Evolutionary conservation across 2,113 vertebrate species (phyloP).

Genomic region (Anas platyrhynchos): DNA sequence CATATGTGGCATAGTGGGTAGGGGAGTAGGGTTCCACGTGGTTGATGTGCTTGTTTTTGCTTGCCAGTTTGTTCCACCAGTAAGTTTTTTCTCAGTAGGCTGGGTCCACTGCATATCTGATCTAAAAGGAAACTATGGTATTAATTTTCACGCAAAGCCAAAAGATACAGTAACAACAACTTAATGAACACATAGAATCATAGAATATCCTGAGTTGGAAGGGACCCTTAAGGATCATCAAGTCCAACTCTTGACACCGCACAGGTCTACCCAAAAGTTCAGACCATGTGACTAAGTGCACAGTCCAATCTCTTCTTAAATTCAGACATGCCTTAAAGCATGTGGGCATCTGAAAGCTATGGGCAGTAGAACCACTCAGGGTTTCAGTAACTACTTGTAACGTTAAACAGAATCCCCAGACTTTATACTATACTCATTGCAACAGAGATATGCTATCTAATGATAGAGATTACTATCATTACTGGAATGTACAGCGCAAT

Average conservation of each 20-base stretch:
- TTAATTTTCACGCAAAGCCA: background rate
- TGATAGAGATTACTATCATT: no score
- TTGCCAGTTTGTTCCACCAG: conserved; percentile 88
- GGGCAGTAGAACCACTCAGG: background rate
- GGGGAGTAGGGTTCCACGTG: conserved; percentile 84
- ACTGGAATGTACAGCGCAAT: background rate
- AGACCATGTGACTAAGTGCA: no score
- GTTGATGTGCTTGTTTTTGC: conserved; percentile 87
- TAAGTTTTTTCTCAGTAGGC: conserved; percentile 87
- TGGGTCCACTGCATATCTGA: conserved; percentile 88
- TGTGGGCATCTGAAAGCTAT: background rate
- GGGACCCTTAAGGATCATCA: no score
- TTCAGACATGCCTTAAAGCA: background rate
- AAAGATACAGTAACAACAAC: background rate
- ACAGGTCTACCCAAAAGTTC: no score
- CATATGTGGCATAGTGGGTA: conserved; percentile 85
- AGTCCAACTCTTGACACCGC: no score
- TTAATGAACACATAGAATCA: background rate
- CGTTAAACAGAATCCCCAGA: no score
- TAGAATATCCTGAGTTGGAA: no score
- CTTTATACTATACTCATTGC: no score
- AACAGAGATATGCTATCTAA: background rate
- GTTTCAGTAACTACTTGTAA: background rate
- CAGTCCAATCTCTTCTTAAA: no score
- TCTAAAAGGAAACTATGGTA: conserved; percentile 67